Evolutionary conservation across 2,797 vertebrate genomes (phyloP).

Genomic region (Cuculus canorus): DNA sequence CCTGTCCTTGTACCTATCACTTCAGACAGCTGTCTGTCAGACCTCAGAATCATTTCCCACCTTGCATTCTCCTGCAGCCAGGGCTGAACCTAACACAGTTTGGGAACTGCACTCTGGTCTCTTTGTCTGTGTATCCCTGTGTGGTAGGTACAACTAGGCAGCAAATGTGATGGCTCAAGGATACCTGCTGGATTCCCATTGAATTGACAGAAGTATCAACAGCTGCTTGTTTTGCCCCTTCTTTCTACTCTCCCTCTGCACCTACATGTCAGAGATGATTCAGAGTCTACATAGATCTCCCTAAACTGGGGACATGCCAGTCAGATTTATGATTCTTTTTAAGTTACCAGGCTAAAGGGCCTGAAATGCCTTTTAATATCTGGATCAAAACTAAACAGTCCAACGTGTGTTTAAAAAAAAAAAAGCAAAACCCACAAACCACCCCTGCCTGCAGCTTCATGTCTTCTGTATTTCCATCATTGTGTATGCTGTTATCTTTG

Average conservation of each 20-base stretch:
- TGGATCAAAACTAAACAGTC: not conserved
- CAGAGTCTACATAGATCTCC: not conserved
- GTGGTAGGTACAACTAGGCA: not conserved
- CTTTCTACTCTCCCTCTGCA: not conserved
- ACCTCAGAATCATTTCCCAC: not conserved
- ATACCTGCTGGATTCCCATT: not conserved
- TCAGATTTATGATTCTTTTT: not conserved
- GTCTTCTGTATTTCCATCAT: not conserved
- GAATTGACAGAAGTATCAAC: not conserved
- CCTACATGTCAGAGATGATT: not conserved
- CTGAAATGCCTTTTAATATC: not conserved
- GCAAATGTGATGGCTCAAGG: not conserved
- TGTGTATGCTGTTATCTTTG: not conserved
- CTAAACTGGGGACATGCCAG: not conserved
- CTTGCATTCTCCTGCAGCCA: not conserved
- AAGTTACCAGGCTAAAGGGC: not conserved
- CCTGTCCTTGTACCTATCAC: not conserved
- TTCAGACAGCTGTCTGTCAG: not conserved
- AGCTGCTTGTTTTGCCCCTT: not conserved
- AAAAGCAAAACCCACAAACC: not conserved
- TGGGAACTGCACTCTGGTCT: not conserved
- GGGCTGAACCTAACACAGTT: not conserved
- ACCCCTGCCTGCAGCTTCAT: not conserved
- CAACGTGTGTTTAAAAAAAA: not conserved
- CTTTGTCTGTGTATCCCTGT: not conserved